Percentiles rank a stretch among this genome's conserved stretches.
Conservation (phyloP, 2,888 invertebrate genomes). For the Hydrotaea diabolus region DNA sequence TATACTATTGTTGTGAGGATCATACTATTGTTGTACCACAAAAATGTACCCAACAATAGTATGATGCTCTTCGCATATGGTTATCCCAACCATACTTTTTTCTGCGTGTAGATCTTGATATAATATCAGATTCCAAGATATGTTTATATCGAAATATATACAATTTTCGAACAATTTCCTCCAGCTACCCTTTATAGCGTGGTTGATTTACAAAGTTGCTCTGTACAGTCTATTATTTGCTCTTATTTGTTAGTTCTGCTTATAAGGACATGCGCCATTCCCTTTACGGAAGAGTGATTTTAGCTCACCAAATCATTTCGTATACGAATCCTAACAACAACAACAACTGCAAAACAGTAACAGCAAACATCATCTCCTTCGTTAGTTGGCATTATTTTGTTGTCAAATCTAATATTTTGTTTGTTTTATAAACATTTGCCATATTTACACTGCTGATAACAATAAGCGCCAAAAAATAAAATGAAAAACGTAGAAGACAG, state of each 20-base stretch:
- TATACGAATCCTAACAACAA: not conserved
- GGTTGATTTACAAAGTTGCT: not conserved
- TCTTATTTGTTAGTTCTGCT: not conserved
- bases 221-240: not conserved
- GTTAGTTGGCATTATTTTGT: conserved; percentile 38
- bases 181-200: not conserved
- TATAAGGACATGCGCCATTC: conserved; percentile 55
- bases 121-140: too few species aligned
- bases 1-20: too few species aligned
- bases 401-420: conserved; percentile 44
- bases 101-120: too few species aligned
- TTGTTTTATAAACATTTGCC: conserved; percentile 69
- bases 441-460: conserved; percentile 77
- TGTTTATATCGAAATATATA: too few species aligned
- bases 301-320: not conserved
- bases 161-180: too few species aligned
- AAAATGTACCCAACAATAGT: too few species aligned
- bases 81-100: too few species aligned
- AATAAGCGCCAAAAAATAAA: conserved; percentile 73
- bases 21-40: too few species aligned
- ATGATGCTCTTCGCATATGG: too few species aligned
- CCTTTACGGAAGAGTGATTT: too few species aligned
- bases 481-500: too few species aligned
- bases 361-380: not conserved
- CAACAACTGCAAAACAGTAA: not conserved